Base-by-base conservation (phyloP, 1,140 invertebrate genomes). In the Drosophila orena region DNA sequence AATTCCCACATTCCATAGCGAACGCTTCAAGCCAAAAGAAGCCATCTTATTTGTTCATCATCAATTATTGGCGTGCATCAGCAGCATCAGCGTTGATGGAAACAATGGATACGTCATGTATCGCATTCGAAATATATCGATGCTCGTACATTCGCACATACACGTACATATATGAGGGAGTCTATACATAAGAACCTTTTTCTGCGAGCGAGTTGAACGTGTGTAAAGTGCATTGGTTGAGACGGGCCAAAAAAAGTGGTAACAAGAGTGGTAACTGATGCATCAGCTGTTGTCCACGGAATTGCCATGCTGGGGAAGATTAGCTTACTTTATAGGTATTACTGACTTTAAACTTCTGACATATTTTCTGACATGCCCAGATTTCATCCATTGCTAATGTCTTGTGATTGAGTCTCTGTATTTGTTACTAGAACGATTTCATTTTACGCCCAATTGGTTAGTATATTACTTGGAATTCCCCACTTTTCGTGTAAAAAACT, bases 31-130 rank as follows among this genome's bases (percentile, higher is more conserved):
- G 78, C 76, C 84, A 59, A 83, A 79, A 89, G 84, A 83, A 88
- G 77, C 79, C 84, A 88, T 88, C 84, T 88, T 89, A 88, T 88
- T 83, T 88, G 84, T 89, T 89, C 84, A 88, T 89, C 84, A 89
- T 88, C 84, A 88, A 88, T 88, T 88, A 88, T 88, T 89, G 79
- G 76, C 72, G 72, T 84, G 84, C 79, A 83, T 79, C 81, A 79
- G 57, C 59, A 79, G 47, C 79, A 60, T 56, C 77, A 59, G 73
- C 66, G 79, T 79, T 79, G 83, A 83, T 78, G 76, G 64, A 88
- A 88, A 89, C 84, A 88, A 88, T 88, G 78, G 69, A 78, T 81
- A 59, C 83, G 61, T 66, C 78, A 78, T 85, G 81, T 78, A 85
- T 81, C 74, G 75, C 69, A 81, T 74, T 59, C 50, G 60, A 37